These are phyloP conservation scores for Pterocles burchelli DNA, from an alignment of 2,113 vertebrate genomes.

Conservation along the genomic window DNA sequence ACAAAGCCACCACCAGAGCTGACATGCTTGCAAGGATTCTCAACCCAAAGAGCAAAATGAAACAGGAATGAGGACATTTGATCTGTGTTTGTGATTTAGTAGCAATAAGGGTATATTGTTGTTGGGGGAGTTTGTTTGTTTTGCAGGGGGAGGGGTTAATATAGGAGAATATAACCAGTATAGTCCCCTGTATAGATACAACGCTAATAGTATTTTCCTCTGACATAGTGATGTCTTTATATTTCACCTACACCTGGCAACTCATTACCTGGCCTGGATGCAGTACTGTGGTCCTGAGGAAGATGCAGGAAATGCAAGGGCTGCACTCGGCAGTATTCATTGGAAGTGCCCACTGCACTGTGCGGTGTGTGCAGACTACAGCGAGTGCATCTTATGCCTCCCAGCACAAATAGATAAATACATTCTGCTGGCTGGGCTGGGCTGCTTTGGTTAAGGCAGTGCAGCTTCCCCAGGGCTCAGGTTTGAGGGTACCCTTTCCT, in stretches of 20 bases:
- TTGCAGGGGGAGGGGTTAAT: neutral
- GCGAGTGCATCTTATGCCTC: neutral
- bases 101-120: neutral
- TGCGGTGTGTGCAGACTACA: neutral
- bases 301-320: neutral
- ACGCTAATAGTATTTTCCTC: neutral
- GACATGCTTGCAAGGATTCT: neutral
- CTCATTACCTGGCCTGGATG: neutral
- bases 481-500: neutral
- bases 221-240: neutral
- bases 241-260: neutral
- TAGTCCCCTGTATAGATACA: neutral
- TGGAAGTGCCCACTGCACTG: neutral
- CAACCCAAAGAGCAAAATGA: neutral
- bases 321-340: neutral
- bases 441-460: neutral
- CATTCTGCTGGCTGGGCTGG: neutral
- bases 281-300: neutral
- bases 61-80: neutral
- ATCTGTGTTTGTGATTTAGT: neutral
- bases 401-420: neutral
- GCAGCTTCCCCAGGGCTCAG: neutral
- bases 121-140: neutral
- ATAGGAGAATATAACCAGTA: neutral
- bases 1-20: constrained; percentile 54